Evolutionary conservation across 2,797 vertebrate genomes (phyloP), one percentile per base, ranked within the genome.

Genomic region (Poecilia velifera): DNA sequence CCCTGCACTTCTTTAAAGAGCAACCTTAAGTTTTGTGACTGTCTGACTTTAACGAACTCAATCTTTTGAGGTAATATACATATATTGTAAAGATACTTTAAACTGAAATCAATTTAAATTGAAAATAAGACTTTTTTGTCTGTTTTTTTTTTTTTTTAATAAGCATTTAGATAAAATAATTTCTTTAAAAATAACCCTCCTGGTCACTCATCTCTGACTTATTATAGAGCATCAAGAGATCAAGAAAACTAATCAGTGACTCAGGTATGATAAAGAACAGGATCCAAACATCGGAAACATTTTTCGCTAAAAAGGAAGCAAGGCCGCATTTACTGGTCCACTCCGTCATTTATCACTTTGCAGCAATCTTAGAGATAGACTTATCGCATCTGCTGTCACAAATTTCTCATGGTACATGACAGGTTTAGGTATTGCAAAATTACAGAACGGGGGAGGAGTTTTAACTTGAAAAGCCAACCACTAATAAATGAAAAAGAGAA

Each of bases 201-300:
- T 62, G 59, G 0, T 78, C 47, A 16, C 0, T 72, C 43, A 28
- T 45, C 3, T 68, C 43, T 28, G 25, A 72, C 41, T 9, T 49
- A n/a, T 59, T 4, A 7, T 10, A 34, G 25, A 72, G 34, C 18
- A 22, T 5, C 71, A 10, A 73, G 41, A 20, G 25, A 82, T 86
- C 31, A 28, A 72, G 46, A 7, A 49, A 77, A 72, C 41, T 3
- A 39, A 82, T 87, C 79, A 88, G 59, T 34, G 72, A 73, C 74
- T 84, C 93, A 93, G 93, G 88, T 92, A 86, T 82, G 87, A 92
- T 92, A 89, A 93, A 88, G 72, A 86, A 82, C 87, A 83, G 41
- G 75, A 85, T 84, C 76, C 76, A 73, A 47, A 41, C 47, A 87
- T 55, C 82, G 87, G 89, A 92, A 81, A 73, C 76, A 76, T 79